Base-by-base conservation (phyloP, 2,797 vertebrate species). In the Hipposideros larvatus region DNA sequence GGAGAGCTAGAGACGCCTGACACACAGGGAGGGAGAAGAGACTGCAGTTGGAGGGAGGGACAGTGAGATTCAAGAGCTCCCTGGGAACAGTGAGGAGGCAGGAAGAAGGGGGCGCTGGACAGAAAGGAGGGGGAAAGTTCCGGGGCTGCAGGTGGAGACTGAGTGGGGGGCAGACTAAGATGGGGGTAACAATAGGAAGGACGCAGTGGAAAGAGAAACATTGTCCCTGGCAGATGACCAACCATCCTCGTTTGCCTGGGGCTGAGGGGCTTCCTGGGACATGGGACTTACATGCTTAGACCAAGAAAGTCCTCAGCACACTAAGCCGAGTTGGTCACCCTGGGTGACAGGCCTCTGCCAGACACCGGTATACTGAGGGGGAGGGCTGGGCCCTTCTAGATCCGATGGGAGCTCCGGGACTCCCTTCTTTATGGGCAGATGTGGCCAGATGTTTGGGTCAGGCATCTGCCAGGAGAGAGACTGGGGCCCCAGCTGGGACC, bases 361-460 rank as follows among this genome's bases (percentile, higher is more conserved):
- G 79, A 61, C 18, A 43, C 77, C 11, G 18, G 1, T 18, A 61
- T 15, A 4, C 18, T 0, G n/a, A 70, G 14, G 6, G 70, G 46
- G 26, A 31, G 5, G 26, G 37, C 37, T 28, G 37, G 55, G 57
- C 68, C 53, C 51, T 61, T 82, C 66, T 4, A 24, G n/a, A 51
- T 59, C 57, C 55, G 53, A 21, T 10, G 11, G 1, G 37, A 16
- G 31, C 79, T 87, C 92, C 15, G 24, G 51, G 68, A 57, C 26
- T 51, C 66, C 41, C 43, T 37, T 86, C 48, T 79, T 78, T 10
- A 18, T 8, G 24, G 63, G 68, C 94, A 95, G 85, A 95, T 91
- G 93, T 83, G 82, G 61, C 95, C 93, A 96, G 97, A 95, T 88
- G 93, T 95, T 95, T 74, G 53, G 61, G 78, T 79, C 94, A 41